Evolutionary conservation across 2,113 vertebrate genomes (phyloP).

Genomic region (Muscicapa adusta): DNA sequence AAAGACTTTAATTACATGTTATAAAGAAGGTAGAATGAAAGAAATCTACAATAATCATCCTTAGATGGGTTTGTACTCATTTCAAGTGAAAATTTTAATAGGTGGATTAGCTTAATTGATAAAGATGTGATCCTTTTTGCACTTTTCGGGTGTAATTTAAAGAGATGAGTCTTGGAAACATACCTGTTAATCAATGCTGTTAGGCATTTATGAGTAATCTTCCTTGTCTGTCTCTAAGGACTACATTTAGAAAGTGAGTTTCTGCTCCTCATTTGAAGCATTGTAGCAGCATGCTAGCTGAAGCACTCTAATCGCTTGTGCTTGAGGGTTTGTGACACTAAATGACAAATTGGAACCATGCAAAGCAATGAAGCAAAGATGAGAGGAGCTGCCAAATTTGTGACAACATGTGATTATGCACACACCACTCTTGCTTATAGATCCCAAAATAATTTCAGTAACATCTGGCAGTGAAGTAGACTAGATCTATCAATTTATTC

Average conservation of each 20-base stretch:
- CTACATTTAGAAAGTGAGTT: conserved; percentile 3
- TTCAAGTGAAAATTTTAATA: not conserved
- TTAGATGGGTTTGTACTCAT: not conserved
- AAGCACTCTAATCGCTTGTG: not conserved
- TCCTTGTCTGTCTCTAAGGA: not conserved
- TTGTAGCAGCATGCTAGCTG: not conserved
- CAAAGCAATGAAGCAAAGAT: conserved; percentile 28
- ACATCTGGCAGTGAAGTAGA: conserved; percentile 22
- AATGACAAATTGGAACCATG: conserved; percentile 38
- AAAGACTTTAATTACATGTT: conserved; percentile 3
- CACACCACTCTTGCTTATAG: not conserved
- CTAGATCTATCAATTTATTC: conserved; percentile 19
- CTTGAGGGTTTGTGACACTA: not conserved
- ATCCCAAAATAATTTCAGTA: conserved; percentile 22
- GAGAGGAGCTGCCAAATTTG: conserved; percentile 20
- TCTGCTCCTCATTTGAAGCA: conserved; percentile 15
- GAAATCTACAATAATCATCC: not conserved
- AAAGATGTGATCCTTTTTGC: not conserved
- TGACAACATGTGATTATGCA: conserved; percentile 40
- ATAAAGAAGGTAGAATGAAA: not conserved
- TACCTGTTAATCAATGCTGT: conserved; percentile 8
- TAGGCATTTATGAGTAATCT: not conserved
- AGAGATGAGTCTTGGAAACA: not conserved
- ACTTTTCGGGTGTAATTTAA: not conserved
- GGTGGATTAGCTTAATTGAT: not conserved